phyloP scores from a whole-genome alignment of 1,140 invertebrate species.

The Trichonephila clavipes region DNA sequence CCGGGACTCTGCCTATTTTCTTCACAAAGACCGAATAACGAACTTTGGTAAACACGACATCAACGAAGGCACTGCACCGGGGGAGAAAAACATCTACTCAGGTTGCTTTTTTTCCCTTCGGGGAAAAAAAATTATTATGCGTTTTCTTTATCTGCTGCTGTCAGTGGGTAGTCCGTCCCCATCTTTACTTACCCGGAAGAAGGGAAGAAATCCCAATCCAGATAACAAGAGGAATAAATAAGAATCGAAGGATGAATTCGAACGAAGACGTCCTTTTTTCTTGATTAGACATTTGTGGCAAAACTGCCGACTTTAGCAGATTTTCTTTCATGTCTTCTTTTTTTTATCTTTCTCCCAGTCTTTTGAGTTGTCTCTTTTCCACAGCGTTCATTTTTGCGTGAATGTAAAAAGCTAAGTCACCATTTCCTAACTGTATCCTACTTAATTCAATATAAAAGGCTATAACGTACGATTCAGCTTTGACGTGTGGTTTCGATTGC shows the following conservation, averaged over 20 bases:
- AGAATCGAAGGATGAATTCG: conserved; percentile 6
- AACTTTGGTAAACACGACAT: conserved; percentile 35
- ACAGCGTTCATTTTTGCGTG: not conserved
- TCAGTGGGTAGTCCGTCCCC: not conserved
- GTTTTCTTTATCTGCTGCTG: conserved; percentile 25
- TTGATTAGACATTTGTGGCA: conserved; percentile 60
- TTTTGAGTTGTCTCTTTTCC: conserved; percentile 21
- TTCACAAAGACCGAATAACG: not conserved
- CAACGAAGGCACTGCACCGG: not conserved
- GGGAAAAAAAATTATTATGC: not conserved
- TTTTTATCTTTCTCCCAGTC: not conserved
- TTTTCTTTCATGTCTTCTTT: not conserved
- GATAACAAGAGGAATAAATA: conserved; percentile 54
- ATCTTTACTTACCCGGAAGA: conserved; percentile 24
- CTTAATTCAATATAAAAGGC: not conserved
- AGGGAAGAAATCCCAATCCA: not conserved
- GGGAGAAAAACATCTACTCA: not conserved
- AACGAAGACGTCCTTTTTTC: conserved; percentile 17
- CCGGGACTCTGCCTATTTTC: not conserved
- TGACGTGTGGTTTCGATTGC: not conserved
- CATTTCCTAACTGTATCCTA: not conserved
- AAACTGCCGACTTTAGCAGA: conserved; percentile 26
- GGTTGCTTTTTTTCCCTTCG: not conserved
- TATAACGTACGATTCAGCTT: not conserved
- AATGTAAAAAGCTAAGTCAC: not conserved